These are phyloP conservation scores for Scaeva pyrastri DNA, from an alignment of 2,888 invertebrate species.

Conservation along the genomic window DNA sequence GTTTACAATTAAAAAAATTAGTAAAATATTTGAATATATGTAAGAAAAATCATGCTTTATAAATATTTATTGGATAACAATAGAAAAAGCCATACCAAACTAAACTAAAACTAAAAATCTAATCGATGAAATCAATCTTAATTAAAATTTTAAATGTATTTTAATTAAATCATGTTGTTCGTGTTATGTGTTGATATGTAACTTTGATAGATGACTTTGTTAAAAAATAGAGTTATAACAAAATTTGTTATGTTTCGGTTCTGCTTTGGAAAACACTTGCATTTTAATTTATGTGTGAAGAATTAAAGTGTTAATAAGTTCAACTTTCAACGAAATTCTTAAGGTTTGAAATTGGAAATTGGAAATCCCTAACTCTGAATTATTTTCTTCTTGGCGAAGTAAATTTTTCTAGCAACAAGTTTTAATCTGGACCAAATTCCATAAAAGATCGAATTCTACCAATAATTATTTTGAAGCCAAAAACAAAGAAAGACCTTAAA, in stretches of 20 bases:
- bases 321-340: too few relatives aligned
- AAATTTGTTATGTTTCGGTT: neutral
- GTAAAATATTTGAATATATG: neutral
- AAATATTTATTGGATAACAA: slow-evolving; percentile 3
- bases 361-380: too few relatives aligned
- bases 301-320: too few relatives aligned
- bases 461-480: too few relatives aligned
- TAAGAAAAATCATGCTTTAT: neutral
- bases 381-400: too few relatives aligned
- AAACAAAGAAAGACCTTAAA: neutral
- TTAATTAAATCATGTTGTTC: slow-evolving; percentile 23
- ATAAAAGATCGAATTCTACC: too few relatives aligned
- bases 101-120: neutral
- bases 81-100: too few relatives aligned
- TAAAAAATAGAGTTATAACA: neutral
- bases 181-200: neutral
- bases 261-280: neutral
- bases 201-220: neutral
- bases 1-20: slow-evolving; percentile 8
- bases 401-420: too few relatives aligned
- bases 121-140: slow-evolving; percentile 7
- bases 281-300: too few relatives aligned
- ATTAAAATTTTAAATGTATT: slow-evolving; percentile 15
- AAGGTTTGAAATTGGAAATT: too few relatives aligned
- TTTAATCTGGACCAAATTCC: too few relatives aligned